phyloP scores from a whole-genome alignment of 2,113 vertebrate species.

The Peromyscus leucopus region DNA sequence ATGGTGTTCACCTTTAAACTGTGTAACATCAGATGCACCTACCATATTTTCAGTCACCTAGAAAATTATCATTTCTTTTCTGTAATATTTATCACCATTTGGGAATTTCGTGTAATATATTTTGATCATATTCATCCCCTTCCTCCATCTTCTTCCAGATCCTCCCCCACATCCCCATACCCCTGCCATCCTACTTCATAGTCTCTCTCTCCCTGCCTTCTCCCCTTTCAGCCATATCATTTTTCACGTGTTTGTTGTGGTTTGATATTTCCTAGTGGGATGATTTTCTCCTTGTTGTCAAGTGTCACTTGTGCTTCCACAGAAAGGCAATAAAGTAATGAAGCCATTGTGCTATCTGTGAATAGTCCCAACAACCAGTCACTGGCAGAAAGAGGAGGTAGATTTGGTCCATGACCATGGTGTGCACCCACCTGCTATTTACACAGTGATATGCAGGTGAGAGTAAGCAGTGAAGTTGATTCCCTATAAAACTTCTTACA shows the following conservation, averaged over 20 bases:
- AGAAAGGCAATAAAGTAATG: background rate
- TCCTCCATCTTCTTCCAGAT: background rate
- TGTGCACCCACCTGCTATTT: background rate
- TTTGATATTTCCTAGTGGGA: background rate
- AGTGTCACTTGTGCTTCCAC: background rate
- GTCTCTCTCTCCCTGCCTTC: too few species aligned
- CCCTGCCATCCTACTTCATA: background rate
- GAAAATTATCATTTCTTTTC: background rate
- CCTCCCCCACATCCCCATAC: background rate
- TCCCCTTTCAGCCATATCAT: background rate
- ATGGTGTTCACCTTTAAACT: background rate
- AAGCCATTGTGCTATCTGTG: background rate
- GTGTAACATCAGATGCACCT: background rate
- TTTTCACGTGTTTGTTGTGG: background rate
- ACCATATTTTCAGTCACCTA: background rate
- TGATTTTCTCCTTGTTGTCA: background rate
- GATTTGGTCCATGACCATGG: background rate
- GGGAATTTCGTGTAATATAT: background rate
- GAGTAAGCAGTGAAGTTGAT: background rate
- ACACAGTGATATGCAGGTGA: background rate
- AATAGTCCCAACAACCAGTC: background rate
- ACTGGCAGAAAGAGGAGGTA: background rate
- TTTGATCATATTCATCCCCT: background rate
- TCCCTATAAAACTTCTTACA: background rate
- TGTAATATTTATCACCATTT: background rate